A percentile compares a stretch with the other conserved stretches of the same genome.
These are phyloP conservation scores for Nasonovia ribisnigri DNA, from an alignment of 2,888 invertebrate genomes.

Conservation along the genomic window DNA sequence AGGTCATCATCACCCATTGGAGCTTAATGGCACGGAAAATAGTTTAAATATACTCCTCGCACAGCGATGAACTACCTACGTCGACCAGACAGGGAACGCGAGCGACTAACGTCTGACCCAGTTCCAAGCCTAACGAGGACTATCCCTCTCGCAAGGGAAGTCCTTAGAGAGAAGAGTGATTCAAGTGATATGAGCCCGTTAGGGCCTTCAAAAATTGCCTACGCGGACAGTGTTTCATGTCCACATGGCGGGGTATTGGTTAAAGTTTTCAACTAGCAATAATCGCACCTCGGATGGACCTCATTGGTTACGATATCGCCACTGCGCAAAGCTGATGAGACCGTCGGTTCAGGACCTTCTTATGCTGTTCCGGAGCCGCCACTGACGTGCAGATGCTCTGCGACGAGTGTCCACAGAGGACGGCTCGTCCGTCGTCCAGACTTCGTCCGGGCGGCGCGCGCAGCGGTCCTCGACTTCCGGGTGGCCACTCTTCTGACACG, in stretches of 20 bases:
- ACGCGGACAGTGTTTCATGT: slow-evolving; percentile 88
- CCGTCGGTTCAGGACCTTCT: fast-evolving
- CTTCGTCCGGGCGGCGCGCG: neutral
- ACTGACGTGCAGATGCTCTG: neutral
- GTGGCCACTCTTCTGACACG: fast-evolving
- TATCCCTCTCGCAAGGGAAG: no score
- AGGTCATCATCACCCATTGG: no score
- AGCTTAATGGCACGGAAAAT: no score
- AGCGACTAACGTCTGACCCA: no score
- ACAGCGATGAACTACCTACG: no score
- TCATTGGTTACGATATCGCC: slow-evolving; percentile 73
- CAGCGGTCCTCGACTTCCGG: neutral
- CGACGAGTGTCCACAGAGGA: fast-evolving
- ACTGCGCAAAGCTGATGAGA: slow-evolving; percentile 84
- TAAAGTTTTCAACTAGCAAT: slow-evolving; percentile 95
- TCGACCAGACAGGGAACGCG: no score
- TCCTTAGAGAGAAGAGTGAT: fast-evolving
- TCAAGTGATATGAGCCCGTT: slow-evolving; percentile 51
- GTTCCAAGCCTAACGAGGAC: no score
- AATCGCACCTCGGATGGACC: slow-evolving; percentile 74
- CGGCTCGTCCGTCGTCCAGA: fast-evolving
- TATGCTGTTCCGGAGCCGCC: neutral
- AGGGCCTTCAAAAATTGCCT: slow-evolving; percentile 87
- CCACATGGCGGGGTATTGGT: slow-evolving; percentile 91
- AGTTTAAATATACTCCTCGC: no score